Base-by-base conservation (phyloP, 2,888 invertebrate genomes). In the Diplazon laetatorius region DNA sequence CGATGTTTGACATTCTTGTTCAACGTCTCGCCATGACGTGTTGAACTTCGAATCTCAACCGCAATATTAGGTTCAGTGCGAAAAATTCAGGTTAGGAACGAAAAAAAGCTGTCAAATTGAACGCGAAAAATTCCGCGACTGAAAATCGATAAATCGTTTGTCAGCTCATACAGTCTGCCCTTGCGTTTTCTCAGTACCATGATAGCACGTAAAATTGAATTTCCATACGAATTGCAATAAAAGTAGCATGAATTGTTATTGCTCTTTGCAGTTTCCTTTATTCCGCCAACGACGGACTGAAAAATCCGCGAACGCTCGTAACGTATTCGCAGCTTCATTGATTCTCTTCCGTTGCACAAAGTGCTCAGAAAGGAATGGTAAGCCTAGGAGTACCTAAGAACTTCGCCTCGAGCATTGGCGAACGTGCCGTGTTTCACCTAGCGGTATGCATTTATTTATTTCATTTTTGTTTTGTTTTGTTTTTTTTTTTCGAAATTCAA, bases 401-500 rank as follows among this genome's bases (percentile, higher is more conserved):
- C 18, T 22, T 42, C 52, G 55, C 55, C 44, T 20, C 16, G 35
- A 46, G 63, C 44, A 74, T 55, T 14, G 44, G 37, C 48, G 57
- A 68, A 50, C 30, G 50, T 69, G 65, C 63, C 39, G 55, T n/a
- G 9, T 73, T 57, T 73, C 39, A 57, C 46, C 48, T 73, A 63
- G 72, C 72, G 63, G 55, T 81, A 80, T 81, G 80, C 76, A 74
- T 55, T 83, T 80, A 25, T 52, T 4, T 25, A 4, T 4, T 10
- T 1, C 8, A 2, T 6, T 1, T 37, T 37, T 37, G 1, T 37
- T 37, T 37, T 37, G 1, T 6, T 12, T 37, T 6, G 12, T 37
- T 37, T 6, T n/a, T 42, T 42, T 9, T 42, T 81, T 77, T 69
- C 65, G 63, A 72, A 77, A 84, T 84, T 74, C 82, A 80, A 83